Conservation (phyloP, 2,113 vertebrate species). For the Salvator merianae region DNA sequence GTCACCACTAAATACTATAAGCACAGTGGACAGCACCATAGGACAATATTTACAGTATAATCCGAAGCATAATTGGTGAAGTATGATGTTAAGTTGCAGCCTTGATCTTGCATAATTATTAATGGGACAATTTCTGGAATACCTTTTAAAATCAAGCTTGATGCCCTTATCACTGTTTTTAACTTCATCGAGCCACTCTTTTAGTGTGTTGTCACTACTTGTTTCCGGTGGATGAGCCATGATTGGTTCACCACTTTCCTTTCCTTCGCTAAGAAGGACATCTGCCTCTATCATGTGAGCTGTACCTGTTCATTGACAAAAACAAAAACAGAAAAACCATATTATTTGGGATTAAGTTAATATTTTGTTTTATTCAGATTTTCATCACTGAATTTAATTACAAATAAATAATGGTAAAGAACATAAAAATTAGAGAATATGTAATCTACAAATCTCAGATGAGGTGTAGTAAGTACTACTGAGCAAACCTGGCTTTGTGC, state of each 20-base stretch:
- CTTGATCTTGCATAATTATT: background rate
- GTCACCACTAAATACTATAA: background rate
- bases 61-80: background rate
- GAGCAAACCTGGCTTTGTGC: too few relatives aligned
- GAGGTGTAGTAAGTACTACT: too few relatives aligned
- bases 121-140: slow-evolving; percentile 22
- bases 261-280: slow-evolving; percentile 76
- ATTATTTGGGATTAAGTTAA: background rate
- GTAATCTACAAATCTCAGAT: too few relatives aligned
- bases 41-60: background rate
- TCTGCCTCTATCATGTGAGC: slow-evolving; percentile 94
- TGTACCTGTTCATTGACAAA: slow-evolving; percentile 71
- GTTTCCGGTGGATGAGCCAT: slow-evolving; percentile 93
- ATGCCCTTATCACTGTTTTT: slow-evolving; percentile 81
- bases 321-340: background rate
- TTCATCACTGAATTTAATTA: too few relatives aligned
- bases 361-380: too few relatives aligned
- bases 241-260: slow-evolving; percentile 76
- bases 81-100: background rate
- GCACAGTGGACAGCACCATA: background rate
- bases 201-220: slow-evolving; percentile 86
- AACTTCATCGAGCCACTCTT: slow-evolving; percentile 83
- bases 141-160: slow-evolving; percentile 98
- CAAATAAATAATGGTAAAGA: background rate
- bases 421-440: background rate